Base-by-base conservation (phyloP, 2,888 invertebrate species). In the Malthinus seriepunctatus region DNA sequence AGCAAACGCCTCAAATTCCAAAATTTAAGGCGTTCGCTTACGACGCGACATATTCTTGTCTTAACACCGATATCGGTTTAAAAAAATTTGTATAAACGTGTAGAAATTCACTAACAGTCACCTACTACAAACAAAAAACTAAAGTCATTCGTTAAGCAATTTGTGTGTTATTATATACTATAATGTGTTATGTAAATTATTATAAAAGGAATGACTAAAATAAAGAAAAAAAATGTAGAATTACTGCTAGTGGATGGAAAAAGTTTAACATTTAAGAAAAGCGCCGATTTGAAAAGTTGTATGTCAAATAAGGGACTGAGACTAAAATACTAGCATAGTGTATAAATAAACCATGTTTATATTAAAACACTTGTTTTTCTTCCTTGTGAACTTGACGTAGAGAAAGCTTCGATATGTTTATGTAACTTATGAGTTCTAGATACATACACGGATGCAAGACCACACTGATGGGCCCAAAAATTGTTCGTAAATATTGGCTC, bases 321-420 rank as follows among this genome's bases (percentile, higher is more conserved):
- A 72, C 46, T 60, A 55, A 23, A 45, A 55, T 55, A 58, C 37
- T 57, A 52, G 69, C 67, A 70, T 72, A 72, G 70, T 71, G 72
- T 71, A 73, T 71, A 69, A 75, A 76, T 76, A 77, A 77, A 76
- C 72, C 69, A 76, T 75, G 74, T 76, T 76, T 76, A 76, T 76
- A 76, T 76, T 76, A 60, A 14, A n/a, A n/a, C n/a, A n/a, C n/a
- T n/a, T n/a, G n/a, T n/a, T n/a, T n/a, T n/a, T n/a, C n/a, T n/a
- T n/a, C n/a, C n/a, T n/a, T n/a, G n/a, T n/a, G n/a, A n/a, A n/a
- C n/a, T n/a, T n/a, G n/a, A n/a, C n/a, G n/a, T n/a, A n/a, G n/a
- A n/a, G n/a, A n/a, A n/a, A n/a, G n/a, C n/a, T n/a, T n/a, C n/a
- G n/a, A n/a, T n/a, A n/a, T n/a, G n/a, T n/a, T n/a, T n/a, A n/a